These are phyloP conservation scores for Podarcis muralis DNA, from an alignment of 2,113 vertebrate species.

Conservation along the genomic window DNA sequence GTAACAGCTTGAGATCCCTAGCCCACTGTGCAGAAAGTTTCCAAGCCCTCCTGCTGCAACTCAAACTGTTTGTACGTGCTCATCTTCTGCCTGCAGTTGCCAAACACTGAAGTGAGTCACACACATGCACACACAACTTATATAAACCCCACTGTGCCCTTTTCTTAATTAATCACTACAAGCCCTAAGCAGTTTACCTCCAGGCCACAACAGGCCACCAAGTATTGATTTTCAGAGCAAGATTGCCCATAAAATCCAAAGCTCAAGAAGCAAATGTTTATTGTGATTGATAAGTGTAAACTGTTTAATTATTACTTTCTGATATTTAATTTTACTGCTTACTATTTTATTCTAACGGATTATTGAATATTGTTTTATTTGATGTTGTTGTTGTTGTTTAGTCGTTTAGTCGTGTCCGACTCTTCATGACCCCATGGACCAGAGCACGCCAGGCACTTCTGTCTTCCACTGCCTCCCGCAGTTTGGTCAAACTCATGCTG, in stretches of 20 bases:
- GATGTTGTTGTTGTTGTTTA: no score
- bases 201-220: background rate
- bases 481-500: no score
- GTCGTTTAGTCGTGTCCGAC: no score
- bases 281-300: no score
- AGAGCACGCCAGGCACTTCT: no score
- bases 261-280: accelerated
- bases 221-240: conserved; percentile 21
- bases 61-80: background rate
- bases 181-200: conserved; percentile 1
- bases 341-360: no score
- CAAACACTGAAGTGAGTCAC: background rate
- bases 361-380: no score
- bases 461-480: no score
- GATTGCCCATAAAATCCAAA: background rate
- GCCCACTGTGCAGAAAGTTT: background rate
- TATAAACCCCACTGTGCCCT: background rate
- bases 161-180: conserved; percentile 13
- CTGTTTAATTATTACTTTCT: no score
- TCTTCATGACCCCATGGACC: no score
- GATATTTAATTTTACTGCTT: no score
- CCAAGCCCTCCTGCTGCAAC: background rate
- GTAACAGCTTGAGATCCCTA: background rate
- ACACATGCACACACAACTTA: no score
- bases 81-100: background rate